These are phyloP conservation scores for Lepidocyrtinus sp. DNA, from an alignment of 2,888 invertebrate species.

Conservation along the genomic window DNA sequence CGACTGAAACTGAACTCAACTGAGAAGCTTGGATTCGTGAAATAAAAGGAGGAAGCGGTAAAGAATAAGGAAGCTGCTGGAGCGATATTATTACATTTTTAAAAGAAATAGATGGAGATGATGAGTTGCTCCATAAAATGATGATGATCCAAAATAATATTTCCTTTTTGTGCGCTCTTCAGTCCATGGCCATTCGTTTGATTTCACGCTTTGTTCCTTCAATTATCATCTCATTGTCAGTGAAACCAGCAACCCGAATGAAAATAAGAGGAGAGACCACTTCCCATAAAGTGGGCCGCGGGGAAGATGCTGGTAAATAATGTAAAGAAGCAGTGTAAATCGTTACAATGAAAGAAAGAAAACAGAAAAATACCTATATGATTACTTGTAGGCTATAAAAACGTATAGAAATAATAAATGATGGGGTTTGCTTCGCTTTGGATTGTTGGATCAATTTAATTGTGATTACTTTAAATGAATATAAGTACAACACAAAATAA, in stretches of 20 bases:
- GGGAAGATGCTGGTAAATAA: slow-evolving; percentile 18
- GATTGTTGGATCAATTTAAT: too few relatives aligned
- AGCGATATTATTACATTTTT: slow-evolving; percentile 24
- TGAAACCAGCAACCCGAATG: slow-evolving; percentile 37
- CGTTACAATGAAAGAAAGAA: too few relatives aligned
- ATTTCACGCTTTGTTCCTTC: slow-evolving; percentile 60
- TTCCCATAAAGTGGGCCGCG: slow-evolving; percentile 41
- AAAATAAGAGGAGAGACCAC: slow-evolving; percentile 5
- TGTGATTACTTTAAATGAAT: too few relatives aligned
- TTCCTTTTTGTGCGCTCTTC: slow-evolving; percentile 27
- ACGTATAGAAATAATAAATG: too few relatives aligned
- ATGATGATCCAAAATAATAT: slow-evolving; percentile 42
- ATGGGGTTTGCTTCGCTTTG: too few relatives aligned
- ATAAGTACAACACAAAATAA: too few relatives aligned
- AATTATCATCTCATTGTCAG: slow-evolving; percentile 55
- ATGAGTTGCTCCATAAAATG: slow-evolving; percentile 18
- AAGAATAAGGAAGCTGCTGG: slow-evolving; percentile 6
- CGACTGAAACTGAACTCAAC: slow-evolving; percentile 24
- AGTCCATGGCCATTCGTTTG: slow-evolving; percentile 44
- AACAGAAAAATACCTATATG: too few relatives aligned
- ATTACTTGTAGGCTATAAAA: too few relatives aligned
- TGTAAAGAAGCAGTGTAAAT: too few relatives aligned
- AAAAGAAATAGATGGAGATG: slow-evolving; percentile 27
- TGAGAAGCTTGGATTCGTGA: neutral
- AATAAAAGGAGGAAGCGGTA: neutral